Conservation (phyloP, 2,113 vertebrate genomes). For the Scomber colias region DNA sequence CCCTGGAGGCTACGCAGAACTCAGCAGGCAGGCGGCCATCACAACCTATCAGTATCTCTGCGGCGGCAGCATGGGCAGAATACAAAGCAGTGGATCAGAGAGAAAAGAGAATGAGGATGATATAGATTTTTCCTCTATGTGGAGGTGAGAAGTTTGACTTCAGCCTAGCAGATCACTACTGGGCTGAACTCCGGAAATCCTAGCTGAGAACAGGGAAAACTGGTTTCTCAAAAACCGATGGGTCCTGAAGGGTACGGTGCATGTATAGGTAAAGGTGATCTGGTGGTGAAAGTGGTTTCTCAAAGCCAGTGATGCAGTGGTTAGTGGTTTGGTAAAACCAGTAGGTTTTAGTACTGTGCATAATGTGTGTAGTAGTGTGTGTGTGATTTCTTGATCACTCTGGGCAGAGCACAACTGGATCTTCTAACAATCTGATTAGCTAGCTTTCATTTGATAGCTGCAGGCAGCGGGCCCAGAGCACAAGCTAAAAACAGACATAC, state of each 20-base stretch:
- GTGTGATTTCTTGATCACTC: conserved; percentile 56
- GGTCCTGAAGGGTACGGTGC: background rate
- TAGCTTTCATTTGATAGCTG: conserved; percentile 71
- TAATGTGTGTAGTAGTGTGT: conserved; percentile 21
- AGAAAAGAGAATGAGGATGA: conserved; percentile 17
- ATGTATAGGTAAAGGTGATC: background rate
- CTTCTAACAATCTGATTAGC: conserved; percentile 74
- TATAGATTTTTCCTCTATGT: conserved; percentile 25
- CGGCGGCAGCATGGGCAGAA: conserved; percentile 43
- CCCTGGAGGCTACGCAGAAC: conserved; percentile 51
- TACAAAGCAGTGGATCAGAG: conserved; percentile 65
- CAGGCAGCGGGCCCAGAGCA: conserved; percentile 61
- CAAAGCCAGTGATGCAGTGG: too few relatives aligned
- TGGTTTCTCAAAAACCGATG: background rate
- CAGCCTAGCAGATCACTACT: background rate
- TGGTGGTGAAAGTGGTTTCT: background rate
- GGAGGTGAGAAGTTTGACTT: conserved; percentile 47
- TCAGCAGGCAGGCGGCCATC: conserved; percentile 61
- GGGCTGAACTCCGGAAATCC: background rate
- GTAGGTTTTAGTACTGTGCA: conserved; percentile 9
- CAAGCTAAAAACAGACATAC: conserved; percentile 65
- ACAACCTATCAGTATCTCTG: conserved; percentile 57
- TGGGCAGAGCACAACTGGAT: conserved; percentile 60
- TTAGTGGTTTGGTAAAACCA: background rate
- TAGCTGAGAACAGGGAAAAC: background rate